Base-by-base conservation (phyloP, 2,797 vertebrate genomes). In the Lepus oiostolus region DNA sequence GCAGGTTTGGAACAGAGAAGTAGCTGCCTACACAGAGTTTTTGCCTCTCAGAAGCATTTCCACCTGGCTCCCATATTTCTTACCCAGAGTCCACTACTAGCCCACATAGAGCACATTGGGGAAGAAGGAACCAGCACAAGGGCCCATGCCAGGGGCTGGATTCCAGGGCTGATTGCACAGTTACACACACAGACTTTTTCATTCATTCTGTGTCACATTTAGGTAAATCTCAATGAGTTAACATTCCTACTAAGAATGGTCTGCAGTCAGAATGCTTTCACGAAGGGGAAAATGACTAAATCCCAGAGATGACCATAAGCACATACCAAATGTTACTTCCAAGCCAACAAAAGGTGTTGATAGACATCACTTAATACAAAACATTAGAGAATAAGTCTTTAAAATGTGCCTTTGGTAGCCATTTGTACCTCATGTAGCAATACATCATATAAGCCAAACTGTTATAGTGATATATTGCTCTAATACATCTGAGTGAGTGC, bases 321-420 rank as follows among this genome's bases (percentile, higher is more conserved):
- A 30, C 92, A 77, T 79, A 7, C 32, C 50, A 72, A 71, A 86
- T 88, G 0, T 42, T 76, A 76, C 79, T 94, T 87, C 14, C 35
- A 82, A 83, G 86, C 21, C 63, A 93, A 50, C 35, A 65, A 42
- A 75, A 81, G 24, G 58, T 35, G 5, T 58, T 42, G 42, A 72
- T 6, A 83, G 89, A 82, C 54, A 76, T 50, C 2, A 79, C 70
- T 97, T 94, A 95, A 85, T 91, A 30, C 0, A 80, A 84, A 96
- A 77, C 1, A 91, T 91, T 90, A 91, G 35, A 79, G 89, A 93
- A 75, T 60, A 83, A 93, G 24, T 93, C 71, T 96, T 94, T 96
- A 91, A 83, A 95, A 21, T 22, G 0, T 62, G 28, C 71, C 83
- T 26, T 54, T 90, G 86, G 63, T 81, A 81, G 88, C 65, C 70